Percentiles rank a stretch among this genome's conserved stretches.
Conservation (phyloP, 2,113 vertebrate genomes). For the Eulemur macaco region DNA sequence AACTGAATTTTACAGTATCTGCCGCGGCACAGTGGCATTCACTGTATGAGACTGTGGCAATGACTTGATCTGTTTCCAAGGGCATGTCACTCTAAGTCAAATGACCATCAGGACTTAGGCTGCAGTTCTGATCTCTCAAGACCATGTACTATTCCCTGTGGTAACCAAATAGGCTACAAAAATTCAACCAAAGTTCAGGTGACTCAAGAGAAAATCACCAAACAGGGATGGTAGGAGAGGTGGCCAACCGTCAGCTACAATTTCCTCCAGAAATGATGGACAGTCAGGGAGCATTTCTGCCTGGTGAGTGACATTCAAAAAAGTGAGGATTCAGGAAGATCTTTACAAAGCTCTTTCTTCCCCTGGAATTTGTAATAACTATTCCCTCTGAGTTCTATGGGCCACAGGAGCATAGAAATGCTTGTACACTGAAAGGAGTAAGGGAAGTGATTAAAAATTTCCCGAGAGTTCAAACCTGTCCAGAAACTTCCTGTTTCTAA, state of each 20-base stretch:
- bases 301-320: not conserved
- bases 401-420: not conserved
- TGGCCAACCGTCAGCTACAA: not conserved
- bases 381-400: not conserved
- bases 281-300: not conserved
- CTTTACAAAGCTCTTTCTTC: not conserved
- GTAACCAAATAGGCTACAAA: constrained; percentile 8
- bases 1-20: not conserved
- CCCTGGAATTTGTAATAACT: not conserved
- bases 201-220: not conserved
- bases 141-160: not conserved
- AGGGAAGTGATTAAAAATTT: constrained; percentile 15
- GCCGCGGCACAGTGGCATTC: not conserved
- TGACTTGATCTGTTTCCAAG: not conserved
- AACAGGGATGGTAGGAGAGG: not conserved
- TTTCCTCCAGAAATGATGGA: not conserved
- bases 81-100: not conserved
- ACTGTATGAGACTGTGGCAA: not conserved
- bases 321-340: not conserved
- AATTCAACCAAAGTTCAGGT: constrained; percentile 61
- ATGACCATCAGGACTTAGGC: not conserved
- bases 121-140: not conserved
- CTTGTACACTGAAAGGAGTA: not conserved
- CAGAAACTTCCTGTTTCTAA: constrained; percentile 41
- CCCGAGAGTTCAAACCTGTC: not conserved